Conservation (phyloP, 2,797 vertebrate genomes). For the Typhlichthys eigenmanni region DNA sequence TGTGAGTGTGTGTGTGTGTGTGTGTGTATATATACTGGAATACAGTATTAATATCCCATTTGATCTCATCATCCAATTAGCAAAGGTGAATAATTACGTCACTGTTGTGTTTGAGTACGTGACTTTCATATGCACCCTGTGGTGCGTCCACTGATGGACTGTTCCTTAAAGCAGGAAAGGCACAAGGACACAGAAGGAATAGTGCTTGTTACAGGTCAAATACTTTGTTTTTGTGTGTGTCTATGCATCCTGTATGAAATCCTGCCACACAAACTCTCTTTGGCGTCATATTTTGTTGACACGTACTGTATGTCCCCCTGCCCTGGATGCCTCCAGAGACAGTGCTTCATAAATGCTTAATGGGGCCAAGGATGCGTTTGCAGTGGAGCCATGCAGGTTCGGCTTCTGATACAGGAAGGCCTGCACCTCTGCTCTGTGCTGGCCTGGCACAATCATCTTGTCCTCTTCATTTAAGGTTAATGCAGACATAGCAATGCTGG, state of each 20-base stretch:
- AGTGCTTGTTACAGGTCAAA: conserved; percentile 33
- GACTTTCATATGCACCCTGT: no score
- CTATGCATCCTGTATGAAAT: conserved; percentile 1
- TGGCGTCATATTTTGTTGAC: conserved; percentile 38
- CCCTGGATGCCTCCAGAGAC: conserved; percentile 51
- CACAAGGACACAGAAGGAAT: conserved; percentile 8
- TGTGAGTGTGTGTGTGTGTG: background rate
- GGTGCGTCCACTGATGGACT: no score
- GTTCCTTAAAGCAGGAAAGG: no score
- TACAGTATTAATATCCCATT: conserved; percentile 22
- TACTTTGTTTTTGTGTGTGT: background rate
- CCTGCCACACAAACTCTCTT: conserved; percentile 39
- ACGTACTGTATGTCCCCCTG: conserved; percentile 28
- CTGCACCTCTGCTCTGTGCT: conserved; percentile 30
- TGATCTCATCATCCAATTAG: conserved; percentile 43
- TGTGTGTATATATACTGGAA: conserved; percentile 18
- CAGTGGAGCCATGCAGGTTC: conserved; percentile 1
- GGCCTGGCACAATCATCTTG: conserved; percentile 28
- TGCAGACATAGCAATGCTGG: conserved; percentile 30
- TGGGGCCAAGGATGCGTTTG: conserved; percentile 35
- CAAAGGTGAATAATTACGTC: conserved; percentile 34
- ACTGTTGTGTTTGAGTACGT: background rate
- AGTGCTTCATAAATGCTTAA: conserved; percentile 56
- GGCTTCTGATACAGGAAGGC: conserved; percentile 23
- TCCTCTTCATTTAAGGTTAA: conserved; percentile 23